These are phyloP conservation scores for Sitophilus oryzae DNA, from an alignment of 1,140 invertebrate genomes.

Conservation along the genomic window DNA sequence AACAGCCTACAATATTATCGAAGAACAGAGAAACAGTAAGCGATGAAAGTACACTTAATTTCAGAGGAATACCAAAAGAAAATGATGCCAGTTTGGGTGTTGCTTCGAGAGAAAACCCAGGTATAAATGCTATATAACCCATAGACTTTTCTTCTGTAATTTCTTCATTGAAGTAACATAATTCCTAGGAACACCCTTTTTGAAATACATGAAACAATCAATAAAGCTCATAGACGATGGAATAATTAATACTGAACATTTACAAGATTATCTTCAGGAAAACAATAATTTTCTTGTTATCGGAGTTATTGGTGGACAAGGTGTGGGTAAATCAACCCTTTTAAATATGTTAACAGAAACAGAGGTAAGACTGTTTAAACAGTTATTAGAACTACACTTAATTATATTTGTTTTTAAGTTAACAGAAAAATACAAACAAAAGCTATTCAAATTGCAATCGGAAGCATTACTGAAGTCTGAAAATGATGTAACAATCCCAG, in stretches of 20 bases:
- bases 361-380: conserved; percentile 32
- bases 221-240: conserved; percentile 64
- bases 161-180: too few species aligned
- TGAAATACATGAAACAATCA: conserved; percentile 51
- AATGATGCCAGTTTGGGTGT: conserved; percentile 11
- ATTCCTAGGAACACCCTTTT: conserved; percentile 14
- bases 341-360: conserved; percentile 67
- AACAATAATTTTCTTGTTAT: conserved; percentile 79
- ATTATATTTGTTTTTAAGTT: conserved; percentile 22
- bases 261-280: conserved; percentile 71
- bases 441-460: conserved; percentile 27
- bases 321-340: conserved; percentile 82
- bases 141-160: neutral
- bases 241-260: conserved; percentile 50
- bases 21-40: conserved; percentile 36
- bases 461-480: conserved; percentile 13
- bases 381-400: too few species aligned
- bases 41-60: conserved; percentile 30
- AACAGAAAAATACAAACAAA: conserved; percentile 40
- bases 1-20: conserved; percentile 41
- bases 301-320: conserved; percentile 68
- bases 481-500: conserved; percentile 30
- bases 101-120: too few species aligned
- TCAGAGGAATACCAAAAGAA: conserved; percentile 32
- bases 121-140: too few species aligned